Conservation (phyloP, 2,888 invertebrate genomes). For the Carpatolechia fugitivella region DNA sequence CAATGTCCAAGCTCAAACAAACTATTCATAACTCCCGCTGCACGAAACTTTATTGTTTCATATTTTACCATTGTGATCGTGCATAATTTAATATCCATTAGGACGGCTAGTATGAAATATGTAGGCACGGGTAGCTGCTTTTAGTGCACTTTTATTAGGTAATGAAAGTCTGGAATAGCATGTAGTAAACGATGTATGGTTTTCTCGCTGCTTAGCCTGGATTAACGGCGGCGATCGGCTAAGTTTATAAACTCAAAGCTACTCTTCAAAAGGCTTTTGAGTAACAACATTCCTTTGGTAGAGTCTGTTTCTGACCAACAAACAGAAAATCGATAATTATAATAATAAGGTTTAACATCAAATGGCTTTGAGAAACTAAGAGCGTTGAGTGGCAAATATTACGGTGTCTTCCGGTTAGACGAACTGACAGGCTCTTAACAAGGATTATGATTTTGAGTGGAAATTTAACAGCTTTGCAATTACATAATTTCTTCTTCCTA, state of each 20-base stretch:
- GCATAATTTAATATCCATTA: conserved; percentile 19
- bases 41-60: conserved; percentile 17
- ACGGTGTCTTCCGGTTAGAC: background rate
- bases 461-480: conserved; percentile 8
- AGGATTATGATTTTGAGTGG: background rate
- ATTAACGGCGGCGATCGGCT: background rate
- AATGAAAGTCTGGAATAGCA: conserved; percentile 10
- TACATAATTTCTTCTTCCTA: too few relatives aligned
- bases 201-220: conserved; percentile 4
- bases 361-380: background rate
- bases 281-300: background rate
- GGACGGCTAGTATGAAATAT: conserved; percentile 15
- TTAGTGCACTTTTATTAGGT: conserved; percentile 18
- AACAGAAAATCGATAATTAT: background rate
- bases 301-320: background rate
- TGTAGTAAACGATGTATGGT: conserved; percentile 4
- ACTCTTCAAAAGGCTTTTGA: background rate
- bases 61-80: conserved; percentile 18
- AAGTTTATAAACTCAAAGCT: background rate
- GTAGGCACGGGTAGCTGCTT: conserved; percentile 12
- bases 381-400: conserved; percentile 1
- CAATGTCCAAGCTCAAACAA: background rate
- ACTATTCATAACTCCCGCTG: conserved; percentile 11
- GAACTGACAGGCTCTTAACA: background rate
- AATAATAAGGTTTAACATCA: background rate